Evolutionary conservation across 2,888 invertebrate species (phyloP), one percentile per base, ranked within the genome.

Genomic region (Hyposoter didymator): DNA sequence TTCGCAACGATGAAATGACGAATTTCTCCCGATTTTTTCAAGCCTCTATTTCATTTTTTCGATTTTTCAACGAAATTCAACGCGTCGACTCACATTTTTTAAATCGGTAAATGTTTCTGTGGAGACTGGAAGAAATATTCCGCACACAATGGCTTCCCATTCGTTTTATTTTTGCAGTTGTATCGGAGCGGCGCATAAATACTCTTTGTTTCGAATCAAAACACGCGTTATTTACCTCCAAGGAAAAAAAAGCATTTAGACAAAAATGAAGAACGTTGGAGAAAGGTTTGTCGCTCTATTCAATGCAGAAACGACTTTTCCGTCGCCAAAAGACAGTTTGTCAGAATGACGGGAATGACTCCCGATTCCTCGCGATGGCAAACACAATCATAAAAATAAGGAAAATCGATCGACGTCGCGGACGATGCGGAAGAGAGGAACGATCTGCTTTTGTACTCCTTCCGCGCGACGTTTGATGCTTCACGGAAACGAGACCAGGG

Each of bases 401-500:
- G 43, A 43, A 67, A 67, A 67, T 67, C 67, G 43, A 67, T 43
- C 39, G 1, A 43, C 19, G 14, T 1, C 22, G 43, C 22, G 39
- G n/a, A 39, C 66, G 39, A 66, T 39, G 66, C 39, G 67, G 43
- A 66, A 67, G 22, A 43, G 43, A 43, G 22, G 43, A 22, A 39
- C 22, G 39, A 43, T 67, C 3, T 59, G 22, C 67, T 67, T 67
- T 19, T 67, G 43, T 67, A n/a, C 43, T 67, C 43, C 43, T 67
- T 67, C 43, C 35, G 22, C 12, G n/a, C 12, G 39, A 43, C 67
- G 67, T 67, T 67, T 67, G 22, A 67, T 67, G 67, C 43, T 67
- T 43, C 12, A 67, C 67, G 67, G 67, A 67, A 67, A 67, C 43
- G 67, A 67, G 43, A 43, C 19, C 19, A 19, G n/a, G 39, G 0